Percentiles rank a stretch among this genome's conserved stretches.
Evolutionary conservation across 2,113 vertebrate species (phyloP).

Genomic region (Xyliphius kryptos): DNA sequence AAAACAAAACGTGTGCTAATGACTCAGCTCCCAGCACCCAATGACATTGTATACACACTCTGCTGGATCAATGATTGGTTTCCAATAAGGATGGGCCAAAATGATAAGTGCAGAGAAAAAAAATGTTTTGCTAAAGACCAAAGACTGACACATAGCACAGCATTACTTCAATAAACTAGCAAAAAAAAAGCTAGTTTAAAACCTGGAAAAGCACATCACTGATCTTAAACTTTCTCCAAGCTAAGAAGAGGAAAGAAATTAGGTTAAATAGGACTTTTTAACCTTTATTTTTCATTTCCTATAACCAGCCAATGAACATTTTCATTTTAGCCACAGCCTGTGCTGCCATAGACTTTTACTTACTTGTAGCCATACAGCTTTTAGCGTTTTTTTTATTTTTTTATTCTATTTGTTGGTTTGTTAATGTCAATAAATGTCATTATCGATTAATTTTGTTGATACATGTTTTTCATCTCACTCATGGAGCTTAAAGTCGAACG

Average conservation of each 20-base stretch:
- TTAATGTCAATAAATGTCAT: slow-evolving; percentile 49
- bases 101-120: no score
- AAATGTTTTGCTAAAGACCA: no score
- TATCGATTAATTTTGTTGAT: slow-evolving; percentile 42
- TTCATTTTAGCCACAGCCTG: slow-evolving; percentile 24
- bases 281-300: slow-evolving; percentile 26
- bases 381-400: slow-evolving; percentile 15
- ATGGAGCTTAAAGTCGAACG: not conserved
- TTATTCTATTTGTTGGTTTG: slow-evolving; percentile 25
- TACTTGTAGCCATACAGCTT: slow-evolving; percentile 15
- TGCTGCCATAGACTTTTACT: slow-evolving; percentile 9
- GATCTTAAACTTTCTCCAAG: not conserved
- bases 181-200: no score
- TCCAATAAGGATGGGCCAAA: no score
- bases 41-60: no score
- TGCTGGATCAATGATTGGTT: no score
- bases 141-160: no score
- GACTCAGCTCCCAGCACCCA: no score
- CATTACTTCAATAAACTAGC: no score
- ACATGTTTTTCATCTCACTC: slow-evolving; percentile 12
- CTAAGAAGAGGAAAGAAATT: slow-evolving; percentile 13
- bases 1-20: no score
- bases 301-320: slow-evolving; percentile 15
- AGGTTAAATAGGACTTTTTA: slow-evolving; percentile 31
- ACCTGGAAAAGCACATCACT: not conserved